Evolutionary conservation across 2,113 vertebrate genomes (phyloP), one percentile per base, ranked within the genome.

Genomic region (Tupaia chinensis): DNA sequence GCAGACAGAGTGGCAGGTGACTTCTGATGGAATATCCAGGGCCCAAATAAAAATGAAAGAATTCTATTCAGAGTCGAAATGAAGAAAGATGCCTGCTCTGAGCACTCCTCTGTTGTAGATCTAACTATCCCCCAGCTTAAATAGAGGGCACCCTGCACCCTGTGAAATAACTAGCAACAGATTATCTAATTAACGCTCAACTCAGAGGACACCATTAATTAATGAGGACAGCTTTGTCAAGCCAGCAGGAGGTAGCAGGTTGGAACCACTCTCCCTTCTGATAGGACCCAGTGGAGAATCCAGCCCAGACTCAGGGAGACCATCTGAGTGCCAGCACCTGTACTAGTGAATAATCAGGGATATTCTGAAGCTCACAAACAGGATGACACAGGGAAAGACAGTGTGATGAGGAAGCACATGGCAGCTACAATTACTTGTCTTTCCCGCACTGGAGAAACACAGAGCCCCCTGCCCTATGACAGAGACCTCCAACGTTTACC

Each of bases 151-250:
- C 27, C 65, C 73, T 0, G 4, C 77, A 29, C 65, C 77, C 88
- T 44, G 25, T 81, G 90, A 91, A 77, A 74, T 54, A 90, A 85
- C 69, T 23, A 60, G 53, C 72, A 53, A 53, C 65, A 73, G 77
- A 80, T 60, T 81, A 25, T 96, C 97, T 93, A 56, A 60, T 88
- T 80, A 86, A 56, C n/a, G 7, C 84, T 0, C 0, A 34, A 65
- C 34, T 22, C 29, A 32, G 91, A 97, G 68, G 85, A 84, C 9
- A 66, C n/a, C 5, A 32, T 95, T 94, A 68, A 74, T 93, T 84
- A 87, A 54, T 12, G 4, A 0, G 0, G 16, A 53, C 61, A 77
- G 85, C 77, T 81, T 84, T 70, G 77, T 77, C 0, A 0, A 89
- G 89, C 93, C 94, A 85, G 82, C 58, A 91, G 95, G 61, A 20